Percentiles rank a stretch among this genome's conserved stretches.
phyloP scores from a whole-genome alignment of 2,888 invertebrate species.

The Nasonovia ribisnigri region DNA sequence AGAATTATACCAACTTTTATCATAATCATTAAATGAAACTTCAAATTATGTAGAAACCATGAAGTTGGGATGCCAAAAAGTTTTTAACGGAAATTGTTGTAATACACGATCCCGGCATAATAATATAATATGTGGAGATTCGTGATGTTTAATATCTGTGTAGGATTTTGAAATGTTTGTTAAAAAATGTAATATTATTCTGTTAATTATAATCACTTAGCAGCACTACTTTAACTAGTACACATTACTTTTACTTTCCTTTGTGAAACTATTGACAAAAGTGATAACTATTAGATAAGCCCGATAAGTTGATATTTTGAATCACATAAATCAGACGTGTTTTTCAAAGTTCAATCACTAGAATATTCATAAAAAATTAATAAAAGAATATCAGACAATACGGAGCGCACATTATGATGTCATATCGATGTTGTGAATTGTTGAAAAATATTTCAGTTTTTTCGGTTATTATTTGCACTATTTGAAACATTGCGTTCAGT shows the following conservation, averaged over 20 bases:
- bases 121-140: background rate
- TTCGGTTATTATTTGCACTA: background rate
- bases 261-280: background rate
- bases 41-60: background rate
- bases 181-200: background rate
- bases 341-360: background rate
- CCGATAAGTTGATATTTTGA: background rate
- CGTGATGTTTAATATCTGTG: background rate
- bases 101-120: background rate
- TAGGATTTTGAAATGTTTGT: background rate
- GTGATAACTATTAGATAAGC: background rate
- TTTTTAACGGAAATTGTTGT: slow-evolving; percentile 17
- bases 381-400: background rate
- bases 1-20: slow-evolving; percentile 1
- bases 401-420: no score
- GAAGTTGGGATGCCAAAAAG: background rate
- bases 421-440: background rate
- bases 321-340: background rate
- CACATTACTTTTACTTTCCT: background rate
- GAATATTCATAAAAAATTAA: background rate
- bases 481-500: background rate
- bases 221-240: background rate
- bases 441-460: background rate
- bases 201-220: background rate
- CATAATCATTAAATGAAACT: slow-evolving; percentile 11